Conservation (phyloP, 1,140 invertebrate species). For the Daktulosphaira vitifoliae region DNA sequence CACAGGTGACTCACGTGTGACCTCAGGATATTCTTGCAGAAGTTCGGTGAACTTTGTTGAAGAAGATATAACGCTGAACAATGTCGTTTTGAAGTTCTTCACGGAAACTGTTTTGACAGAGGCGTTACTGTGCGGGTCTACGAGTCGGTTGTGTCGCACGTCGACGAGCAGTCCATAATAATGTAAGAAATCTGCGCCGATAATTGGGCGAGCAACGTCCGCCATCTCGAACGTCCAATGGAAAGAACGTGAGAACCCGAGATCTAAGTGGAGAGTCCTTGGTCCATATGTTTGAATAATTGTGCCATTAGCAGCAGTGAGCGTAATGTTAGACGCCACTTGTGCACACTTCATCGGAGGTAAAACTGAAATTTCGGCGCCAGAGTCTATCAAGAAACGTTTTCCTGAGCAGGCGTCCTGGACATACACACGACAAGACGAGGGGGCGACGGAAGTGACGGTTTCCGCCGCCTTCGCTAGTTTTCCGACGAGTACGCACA, state of each 20-base stretch:
- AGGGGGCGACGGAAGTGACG: no score
- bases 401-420: background rate
- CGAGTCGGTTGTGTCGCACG: background rate
- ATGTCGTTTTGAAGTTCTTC: background rate
- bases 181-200: constrained; percentile 5
- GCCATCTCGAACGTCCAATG: background rate
- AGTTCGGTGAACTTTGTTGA: background rate
- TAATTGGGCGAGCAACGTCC: background rate
- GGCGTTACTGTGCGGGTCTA: no score
- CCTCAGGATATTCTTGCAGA: background rate
- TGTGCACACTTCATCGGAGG: background rate
- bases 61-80: background rate
- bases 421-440: background rate
- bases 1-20: background rate
- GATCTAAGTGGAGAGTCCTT: background rate
- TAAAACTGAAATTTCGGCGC: background rate
- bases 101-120: background rate
- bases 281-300: background rate
- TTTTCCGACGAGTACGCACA: background rate
- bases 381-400: background rate
- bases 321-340: background rate
- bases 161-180: background rate
- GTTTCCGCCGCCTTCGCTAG: background rate
- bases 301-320: constrained; percentile 36
- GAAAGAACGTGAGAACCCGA: background rate